These are phyloP conservation scores for Lasioglossum oenotherae DNA, from an alignment of 2,888 invertebrate species.

Conservation along the genomic window DNA sequence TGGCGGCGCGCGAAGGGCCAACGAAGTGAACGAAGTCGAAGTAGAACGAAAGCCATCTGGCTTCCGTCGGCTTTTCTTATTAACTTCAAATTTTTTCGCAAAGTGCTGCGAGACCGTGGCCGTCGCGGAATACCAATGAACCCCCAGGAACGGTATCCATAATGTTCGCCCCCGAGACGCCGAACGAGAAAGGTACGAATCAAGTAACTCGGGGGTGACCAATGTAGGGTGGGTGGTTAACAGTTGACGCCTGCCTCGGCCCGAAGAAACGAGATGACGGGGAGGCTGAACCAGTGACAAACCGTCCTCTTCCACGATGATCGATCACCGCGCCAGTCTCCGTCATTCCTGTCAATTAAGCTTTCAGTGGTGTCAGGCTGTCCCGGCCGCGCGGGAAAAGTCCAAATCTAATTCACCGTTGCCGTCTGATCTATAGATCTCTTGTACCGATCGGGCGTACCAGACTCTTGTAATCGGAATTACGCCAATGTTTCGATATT, in stretches of 20 bases:
- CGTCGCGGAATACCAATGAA: slow-evolving; percentile 82
- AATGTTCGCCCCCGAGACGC: slow-evolving; percentile 64
- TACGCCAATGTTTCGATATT: neutral
- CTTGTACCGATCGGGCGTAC: neutral
- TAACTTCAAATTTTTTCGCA: slow-evolving; percentile 84
- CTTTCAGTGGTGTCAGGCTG: slow-evolving; percentile 57
- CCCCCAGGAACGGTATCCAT: slow-evolving; percentile 65
- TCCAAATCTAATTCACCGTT: slow-evolving; percentile 52
- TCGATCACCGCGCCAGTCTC: slow-evolving; percentile 60
- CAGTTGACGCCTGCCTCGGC: slow-evolving; percentile 53
- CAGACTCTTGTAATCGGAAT: neutral
- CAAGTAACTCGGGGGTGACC: slow-evolving; percentile 59
- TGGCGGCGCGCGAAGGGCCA: slow-evolving; percentile 19
- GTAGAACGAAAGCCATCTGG: slow-evolving; percentile 79
- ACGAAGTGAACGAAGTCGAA: slow-evolving; percentile 18
- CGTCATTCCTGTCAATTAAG: slow-evolving; percentile 68
- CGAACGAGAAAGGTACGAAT: slow-evolving; percentile 63
- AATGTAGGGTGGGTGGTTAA: slow-evolving; percentile 57
- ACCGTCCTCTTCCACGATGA: slow-evolving; percentile 56
- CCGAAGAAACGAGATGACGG: slow-evolving; percentile 37
- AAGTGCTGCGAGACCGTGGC: slow-evolving; percentile 78
- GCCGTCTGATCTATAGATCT: slow-evolving; percentile 31
- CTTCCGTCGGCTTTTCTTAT: slow-evolving; percentile 83
- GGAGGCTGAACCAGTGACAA: slow-evolving; percentile 47
- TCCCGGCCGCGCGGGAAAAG: slow-evolving; percentile 23